phyloP scores from a whole-genome alignment of 2,113 vertebrate species.

The Microcebus murinus region DNA sequence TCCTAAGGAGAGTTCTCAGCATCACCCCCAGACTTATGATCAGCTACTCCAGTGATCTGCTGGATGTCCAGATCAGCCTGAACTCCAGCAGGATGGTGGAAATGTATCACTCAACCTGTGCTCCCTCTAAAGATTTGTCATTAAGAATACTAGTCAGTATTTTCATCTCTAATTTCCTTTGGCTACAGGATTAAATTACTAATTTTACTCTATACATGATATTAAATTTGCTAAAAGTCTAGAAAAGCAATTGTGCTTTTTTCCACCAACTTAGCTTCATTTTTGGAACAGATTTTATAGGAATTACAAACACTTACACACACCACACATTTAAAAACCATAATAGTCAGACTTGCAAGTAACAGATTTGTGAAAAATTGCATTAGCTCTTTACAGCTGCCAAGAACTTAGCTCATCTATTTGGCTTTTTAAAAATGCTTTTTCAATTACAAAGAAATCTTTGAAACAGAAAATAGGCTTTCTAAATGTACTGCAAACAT shows the following conservation, averaged over 20 bases:
- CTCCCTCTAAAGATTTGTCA: neutral
- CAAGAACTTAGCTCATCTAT: slow-evolving; percentile 62
- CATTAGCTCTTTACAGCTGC: slow-evolving; percentile 31
- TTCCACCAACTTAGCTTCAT: neutral
- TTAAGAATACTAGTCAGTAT: neutral
- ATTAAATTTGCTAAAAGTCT: slow-evolving; percentile 20
- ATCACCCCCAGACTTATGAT: neutral
- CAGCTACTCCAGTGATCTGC: neutral
- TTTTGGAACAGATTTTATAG: slow-evolving; percentile 39
- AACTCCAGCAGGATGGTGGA: neutral
- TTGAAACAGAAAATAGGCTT: slow-evolving; percentile 33
- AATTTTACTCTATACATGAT: neutral
- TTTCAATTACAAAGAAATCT: slow-evolving; percentile 35
- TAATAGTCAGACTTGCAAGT: slow-evolving; percentile 3
- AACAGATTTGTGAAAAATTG: slow-evolving; percentile 17
- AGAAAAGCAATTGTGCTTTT: neutral
- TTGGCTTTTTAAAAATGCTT: neutral
- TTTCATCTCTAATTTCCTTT: slow-evolving; percentile 24
- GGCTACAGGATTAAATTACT: neutral
- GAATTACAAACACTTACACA: neutral
- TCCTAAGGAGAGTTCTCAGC: neutral
- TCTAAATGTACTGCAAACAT: slow-evolving; percentile 17
- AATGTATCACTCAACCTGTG: neutral
- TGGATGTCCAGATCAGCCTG: neutral
- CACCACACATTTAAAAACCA: slow-evolving; percentile 31